These are phyloP conservation scores for Trissolcus japonicus DNA, from an alignment of 2,888 invertebrate species.

Conservation along the genomic window DNA sequence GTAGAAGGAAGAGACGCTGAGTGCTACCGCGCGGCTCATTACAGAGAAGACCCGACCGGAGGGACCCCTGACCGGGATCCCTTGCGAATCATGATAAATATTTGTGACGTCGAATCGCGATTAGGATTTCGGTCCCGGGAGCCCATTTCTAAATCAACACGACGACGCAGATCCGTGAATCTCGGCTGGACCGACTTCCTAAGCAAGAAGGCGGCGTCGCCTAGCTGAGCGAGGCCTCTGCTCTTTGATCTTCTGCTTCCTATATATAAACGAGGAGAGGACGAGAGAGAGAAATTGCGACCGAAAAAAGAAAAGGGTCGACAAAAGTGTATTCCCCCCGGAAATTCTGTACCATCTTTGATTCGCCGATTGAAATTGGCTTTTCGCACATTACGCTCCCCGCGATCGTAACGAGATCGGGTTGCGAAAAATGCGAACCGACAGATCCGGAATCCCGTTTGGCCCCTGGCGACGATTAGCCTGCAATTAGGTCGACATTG, in stretches of 20 bases:
- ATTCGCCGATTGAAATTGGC: slow-evolving; percentile 2
- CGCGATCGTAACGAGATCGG: slow-evolving; percentile 53
- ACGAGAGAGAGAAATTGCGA: slow-evolving; percentile 43
- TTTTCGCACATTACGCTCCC: neutral
- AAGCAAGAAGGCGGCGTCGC: slow-evolving; percentile 67
- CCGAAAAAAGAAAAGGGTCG: slow-evolving; percentile 40
- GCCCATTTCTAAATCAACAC: slow-evolving; percentile 48
- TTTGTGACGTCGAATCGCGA: slow-evolving; percentile 12
- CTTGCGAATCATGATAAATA: slow-evolving; percentile 6
- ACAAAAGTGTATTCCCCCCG: slow-evolving; percentile 44
- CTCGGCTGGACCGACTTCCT: slow-evolving; percentile 62
- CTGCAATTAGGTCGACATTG: slow-evolving; percentile 74
- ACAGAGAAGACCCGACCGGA: too few species aligned
- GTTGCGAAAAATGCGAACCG: slow-evolving; percentile 39
- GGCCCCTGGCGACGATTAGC: slow-evolving; percentile 70
- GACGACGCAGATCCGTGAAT: slow-evolving; percentile 16
- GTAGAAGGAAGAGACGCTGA: neutral
- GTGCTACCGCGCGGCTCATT: too few species aligned
- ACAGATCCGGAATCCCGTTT: slow-evolving; percentile 52
- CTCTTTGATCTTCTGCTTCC: slow-evolving; percentile 74
- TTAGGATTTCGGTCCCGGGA: slow-evolving; percentile 19
- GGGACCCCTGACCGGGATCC: neutral
- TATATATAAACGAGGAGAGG: slow-evolving; percentile 72
- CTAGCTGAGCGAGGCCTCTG: slow-evolving; percentile 69
- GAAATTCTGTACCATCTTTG: slow-evolving; percentile 11